These are phyloP conservation scores for Drosophila incognita DNA, from an alignment of 2,888 invertebrate genomes.

Conservation along the genomic window DNA sequence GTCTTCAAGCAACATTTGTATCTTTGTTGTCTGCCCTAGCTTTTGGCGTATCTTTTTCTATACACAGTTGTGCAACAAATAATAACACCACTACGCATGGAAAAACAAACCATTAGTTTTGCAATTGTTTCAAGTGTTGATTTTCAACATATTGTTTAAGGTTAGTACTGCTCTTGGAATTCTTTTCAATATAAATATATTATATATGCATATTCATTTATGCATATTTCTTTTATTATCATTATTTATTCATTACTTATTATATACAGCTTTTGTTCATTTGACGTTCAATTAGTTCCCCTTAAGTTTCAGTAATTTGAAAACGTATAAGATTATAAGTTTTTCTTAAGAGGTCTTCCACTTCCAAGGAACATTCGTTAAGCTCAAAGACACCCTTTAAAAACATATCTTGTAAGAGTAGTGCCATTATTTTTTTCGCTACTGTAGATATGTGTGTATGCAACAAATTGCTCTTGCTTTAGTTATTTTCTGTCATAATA, in stretches of 20 bases:
- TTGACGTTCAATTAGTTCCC: neutral
- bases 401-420: neutral
- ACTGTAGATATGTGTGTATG: constrained; percentile 42
- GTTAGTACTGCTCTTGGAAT: neutral
- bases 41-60: constrained; percentile 20
- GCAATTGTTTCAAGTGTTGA: neutral
- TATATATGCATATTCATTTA: too few relatives aligned
- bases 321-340: neutral
- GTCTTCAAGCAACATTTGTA: constrained; percentile 46
- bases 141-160: neutral
- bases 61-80: neutral
- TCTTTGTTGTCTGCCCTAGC: constrained; percentile 19
- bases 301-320: neutral
- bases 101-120: neutral
- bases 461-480: constrained; percentile 74
- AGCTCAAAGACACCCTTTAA: neutral
- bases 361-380: too few relatives aligned
- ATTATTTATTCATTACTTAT: neutral
- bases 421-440: neutral
- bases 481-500: constrained; percentile 74
- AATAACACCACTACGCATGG: neutral
- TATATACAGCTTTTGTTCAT: too few relatives aligned
- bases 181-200: neutral
- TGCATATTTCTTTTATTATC: neutral
- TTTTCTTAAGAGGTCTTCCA: too few relatives aligned